phyloP scores from a whole-genome alignment of 2,113 vertebrate genomes.

The Baryphthengus martii region DNA sequence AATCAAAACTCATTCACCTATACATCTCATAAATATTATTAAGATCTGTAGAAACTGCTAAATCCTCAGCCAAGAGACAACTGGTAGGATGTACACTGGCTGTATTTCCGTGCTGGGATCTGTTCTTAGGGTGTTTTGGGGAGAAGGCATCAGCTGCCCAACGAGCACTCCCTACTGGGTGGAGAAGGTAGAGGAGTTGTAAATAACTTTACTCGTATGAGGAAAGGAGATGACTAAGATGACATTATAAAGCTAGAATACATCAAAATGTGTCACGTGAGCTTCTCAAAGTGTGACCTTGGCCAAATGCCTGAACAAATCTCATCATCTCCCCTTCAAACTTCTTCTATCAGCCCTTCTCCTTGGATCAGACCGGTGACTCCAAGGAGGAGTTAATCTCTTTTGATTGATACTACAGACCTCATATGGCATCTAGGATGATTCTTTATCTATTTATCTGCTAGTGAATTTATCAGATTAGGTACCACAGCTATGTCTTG shows the following conservation, averaged over 20 bases:
- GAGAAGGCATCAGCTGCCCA: not conserved
- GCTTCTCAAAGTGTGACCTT: not conserved
- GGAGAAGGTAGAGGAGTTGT: not conserved
- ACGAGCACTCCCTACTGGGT: not conserved
- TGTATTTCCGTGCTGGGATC: not conserved
- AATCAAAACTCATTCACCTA: not conserved
- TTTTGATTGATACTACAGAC: constrained; percentile 41
- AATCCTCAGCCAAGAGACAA: not conserved
- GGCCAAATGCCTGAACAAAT: not conserved
- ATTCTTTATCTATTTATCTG: constrained; percentile 26
- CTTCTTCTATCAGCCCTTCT: not conserved
- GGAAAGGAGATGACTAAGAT: constrained; percentile 22
- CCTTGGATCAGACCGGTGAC: constrained; percentile 36
- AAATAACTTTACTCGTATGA: not conserved
- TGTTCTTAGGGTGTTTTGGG: not conserved
- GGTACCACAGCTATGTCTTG: not conserved
- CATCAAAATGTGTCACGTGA: not conserved
- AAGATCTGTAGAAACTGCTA: not conserved
- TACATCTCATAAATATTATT: not conserved
- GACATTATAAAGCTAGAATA: not conserved
- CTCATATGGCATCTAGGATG: constrained; percentile 27
- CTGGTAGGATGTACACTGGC: not conserved
- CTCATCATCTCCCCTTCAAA: not conserved
- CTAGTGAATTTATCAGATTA: not conserved
- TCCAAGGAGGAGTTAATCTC: not conserved